Base-by-base conservation (phyloP, 1,140 invertebrate genomes). In the Geopemphigus sp. region DNA sequence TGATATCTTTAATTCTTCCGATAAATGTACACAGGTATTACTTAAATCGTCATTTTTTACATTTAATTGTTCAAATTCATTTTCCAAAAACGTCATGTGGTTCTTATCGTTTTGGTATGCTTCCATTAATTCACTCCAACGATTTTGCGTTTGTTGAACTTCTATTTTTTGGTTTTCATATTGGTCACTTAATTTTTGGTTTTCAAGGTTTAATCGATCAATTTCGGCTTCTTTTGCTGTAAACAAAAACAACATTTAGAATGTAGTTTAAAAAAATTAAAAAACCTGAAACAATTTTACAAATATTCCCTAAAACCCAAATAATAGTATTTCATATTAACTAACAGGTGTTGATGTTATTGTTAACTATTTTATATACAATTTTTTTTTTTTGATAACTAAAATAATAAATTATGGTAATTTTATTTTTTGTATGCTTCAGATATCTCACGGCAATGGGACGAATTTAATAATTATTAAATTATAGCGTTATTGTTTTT, bases 101-200 rank as follows among this genome's bases (percentile, higher is more conserved):
- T 63, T 39, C 63, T 63, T 78, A 61, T 78, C 74, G n/a, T 63
- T 78, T 1, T 63, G 22, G 5, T 78, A 78, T 29, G 74, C 74
- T 26, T 78, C 74, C 47, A 63, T 78, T 11, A 78, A 24, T 0
- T 78, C 19, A 63, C 26, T 61, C 74, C 74, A 78, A 26, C 74
- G 74, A 63, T n/a, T 63, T 26, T 61, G 57, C 26, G 45, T 78
- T n/a, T 63, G n/a, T 1, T 78, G 74, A 63, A 26, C 39, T 26
- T 61, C 54, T 39, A 11, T 29, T 47, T 19, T 17, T 61, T 78
- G 57, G 47, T 59, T 50, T 50, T 78, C n/a, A 11, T 47, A 26
- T 47, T 63, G 57, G 24, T 63, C 5, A 17, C 45, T 78, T 47
- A 78, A 47, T 19, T 39, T 12, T 47, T 61, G 19, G 17, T 63